Evolutionary conservation across 2,113 vertebrate species (phyloP), one percentile per base, ranked within the genome.

Genomic region (Vidua macroura): DNA sequence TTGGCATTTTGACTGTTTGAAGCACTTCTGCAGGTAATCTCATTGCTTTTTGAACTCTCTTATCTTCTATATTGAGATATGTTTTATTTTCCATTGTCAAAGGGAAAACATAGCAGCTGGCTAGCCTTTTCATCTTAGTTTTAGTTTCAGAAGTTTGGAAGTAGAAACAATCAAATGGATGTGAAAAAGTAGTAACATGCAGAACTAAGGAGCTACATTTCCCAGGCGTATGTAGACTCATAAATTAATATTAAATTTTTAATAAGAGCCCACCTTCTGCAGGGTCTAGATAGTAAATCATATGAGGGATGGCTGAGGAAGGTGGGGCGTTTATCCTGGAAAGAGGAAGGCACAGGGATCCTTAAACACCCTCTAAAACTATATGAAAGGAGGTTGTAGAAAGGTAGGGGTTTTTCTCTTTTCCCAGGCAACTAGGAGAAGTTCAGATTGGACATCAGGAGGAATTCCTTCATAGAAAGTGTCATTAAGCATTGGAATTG

Each of bases 311-410:
- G 20, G 10, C 13, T 46, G 39, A 52, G n/a, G 24, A 48, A 53
- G 39, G 1, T 68, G 24, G 7, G 11, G 5, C 15, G 7, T 39
- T 46, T 75, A 22, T 9, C 9, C n/a, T 53, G 20, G 16, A 68
- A 35, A 39, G 62, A 24, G 28, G 33, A 0, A 0, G 2, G 13
- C 24, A 60, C 9, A 25, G 4, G 13, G 15, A 13, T n/a, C 28
- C 9, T 30, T 67, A 24, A 30, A 12, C 11, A 5, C 2, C 16
- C 16, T 62, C 30, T 35, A n/a, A 9, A 74, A 12, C 13, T n/a
- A 1, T 9, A 19, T 27, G 14, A 82, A 48, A 82, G 15, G 23
- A 68, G 4, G 5, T 8, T 35, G 9, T 22, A 25, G 20, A 5
- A 53, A 75, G 16, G 6, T 39, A 20, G 10, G 9, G 3, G 9